Conservation (phyloP, 2,113 vertebrate genomes). For the Callionymus lyra region DNA sequence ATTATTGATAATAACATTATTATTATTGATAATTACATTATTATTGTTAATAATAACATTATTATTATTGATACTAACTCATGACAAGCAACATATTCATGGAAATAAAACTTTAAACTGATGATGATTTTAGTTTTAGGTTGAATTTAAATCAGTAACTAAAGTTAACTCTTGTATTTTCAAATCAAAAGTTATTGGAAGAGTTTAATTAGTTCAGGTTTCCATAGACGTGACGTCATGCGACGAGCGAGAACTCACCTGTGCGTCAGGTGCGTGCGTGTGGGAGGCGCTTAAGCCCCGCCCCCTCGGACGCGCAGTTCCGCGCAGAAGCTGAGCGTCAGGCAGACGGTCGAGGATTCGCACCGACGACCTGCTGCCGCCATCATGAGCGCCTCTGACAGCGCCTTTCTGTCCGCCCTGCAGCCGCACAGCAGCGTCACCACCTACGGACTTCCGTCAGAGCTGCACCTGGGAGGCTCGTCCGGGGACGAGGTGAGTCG, state of each 20-base stretch:
- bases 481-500: constrained; percentile 26
- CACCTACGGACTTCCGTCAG: constrained; percentile 62
- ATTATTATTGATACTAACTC: too few relatives aligned
- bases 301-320: constrained; percentile 11
- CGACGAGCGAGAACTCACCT: constrained; percentile 12
- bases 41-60: too few relatives aligned
- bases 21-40: too few relatives aligned
- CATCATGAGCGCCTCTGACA: constrained; percentile 53
- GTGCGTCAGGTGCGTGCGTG: constrained; percentile 28
- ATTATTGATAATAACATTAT: too few relatives aligned
- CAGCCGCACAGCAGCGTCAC: constrained; percentile 62
- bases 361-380: background rate
- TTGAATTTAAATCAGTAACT: too few relatives aligned
- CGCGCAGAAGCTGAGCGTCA: background rate
- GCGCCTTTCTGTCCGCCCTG: constrained; percentile 53
- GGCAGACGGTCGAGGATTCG: background rate
- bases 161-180: too few relatives aligned
- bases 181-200: too few relatives aligned
- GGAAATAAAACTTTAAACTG: too few relatives aligned
- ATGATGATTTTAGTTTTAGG: too few relatives aligned
- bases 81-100: too few relatives aligned
- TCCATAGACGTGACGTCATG: background rate
- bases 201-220: too few relatives aligned
- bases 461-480: constrained; percentile 32
- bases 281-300: constrained; percentile 12